These are phyloP conservation scores for Agriopis leucophaearia DNA, from an alignment of 2,888 invertebrate genomes.

Conservation along the genomic window DNA sequence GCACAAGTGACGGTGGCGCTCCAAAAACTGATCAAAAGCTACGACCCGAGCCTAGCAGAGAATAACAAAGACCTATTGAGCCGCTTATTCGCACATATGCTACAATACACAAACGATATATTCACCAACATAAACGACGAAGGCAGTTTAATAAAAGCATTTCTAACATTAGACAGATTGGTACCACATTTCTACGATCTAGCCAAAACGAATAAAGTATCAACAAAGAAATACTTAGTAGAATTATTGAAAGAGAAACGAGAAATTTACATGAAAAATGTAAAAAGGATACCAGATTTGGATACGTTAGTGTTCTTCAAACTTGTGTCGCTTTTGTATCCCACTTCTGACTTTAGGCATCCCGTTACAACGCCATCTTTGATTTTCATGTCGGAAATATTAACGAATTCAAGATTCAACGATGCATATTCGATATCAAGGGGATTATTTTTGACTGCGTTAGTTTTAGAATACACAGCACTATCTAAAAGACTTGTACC, in stretches of 20 bases:
- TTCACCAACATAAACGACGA: slow-evolving; percentile 75
- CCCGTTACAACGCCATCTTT: slow-evolving; percentile 94
- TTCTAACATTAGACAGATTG: slow-evolving; percentile 86
- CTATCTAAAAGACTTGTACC: slow-evolving; percentile 94
- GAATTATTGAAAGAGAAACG: slow-evolving; percentile 92
- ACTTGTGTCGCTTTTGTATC: slow-evolving; percentile 92
- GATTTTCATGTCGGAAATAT: slow-evolving; percentile 93
- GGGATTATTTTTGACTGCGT: slow-evolving; percentile 91
- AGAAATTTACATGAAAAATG: slow-evolving; percentile 86
- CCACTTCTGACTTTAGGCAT: slow-evolving; percentile 96
- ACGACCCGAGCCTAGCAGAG: slow-evolving; percentile 93
- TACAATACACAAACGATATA: slow-evolving; percentile 92
- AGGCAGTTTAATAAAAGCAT: slow-evolving; percentile 80
- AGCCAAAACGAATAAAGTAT: slow-evolving; percentile 89
- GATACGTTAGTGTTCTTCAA: slow-evolving; percentile 94
- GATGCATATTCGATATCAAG: slow-evolving; percentile 89
- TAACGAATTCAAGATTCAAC: slow-evolving; percentile 88
- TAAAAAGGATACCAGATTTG: slow-evolving; percentile 88
- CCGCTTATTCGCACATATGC: slow-evolving; percentile 90
- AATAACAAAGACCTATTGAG: slow-evolving; percentile 92
- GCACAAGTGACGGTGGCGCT: slow-evolving; percentile 90
- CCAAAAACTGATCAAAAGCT: slow-evolving; percentile 94
- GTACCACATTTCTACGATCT: slow-evolving; percentile 89
- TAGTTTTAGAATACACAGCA: slow-evolving; percentile 92
- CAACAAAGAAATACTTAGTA: slow-evolving; percentile 88